phyloP scores from a whole-genome alignment of 2,113 vertebrate genomes.

The Aphelocoma coerulescens region DNA sequence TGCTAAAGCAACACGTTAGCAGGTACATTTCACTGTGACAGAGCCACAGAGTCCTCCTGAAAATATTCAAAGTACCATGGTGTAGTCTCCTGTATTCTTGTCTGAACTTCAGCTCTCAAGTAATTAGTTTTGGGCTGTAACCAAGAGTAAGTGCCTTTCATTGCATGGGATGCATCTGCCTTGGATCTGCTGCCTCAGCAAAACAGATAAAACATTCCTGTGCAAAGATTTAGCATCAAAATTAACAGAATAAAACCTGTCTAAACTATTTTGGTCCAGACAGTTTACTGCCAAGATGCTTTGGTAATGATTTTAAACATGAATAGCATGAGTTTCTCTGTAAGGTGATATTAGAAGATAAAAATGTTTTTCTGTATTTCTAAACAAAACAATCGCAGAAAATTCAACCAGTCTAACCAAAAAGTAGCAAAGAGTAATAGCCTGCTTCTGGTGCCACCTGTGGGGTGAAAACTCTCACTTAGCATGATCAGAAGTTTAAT shows the following conservation, averaged over 20 bases:
- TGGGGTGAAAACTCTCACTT: not conserved
- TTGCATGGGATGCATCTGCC: not conserved
- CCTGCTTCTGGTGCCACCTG: accelerated
- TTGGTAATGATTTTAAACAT: not conserved
- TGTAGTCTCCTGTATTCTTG: not conserved
- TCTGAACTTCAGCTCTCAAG: not conserved
- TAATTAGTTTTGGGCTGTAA: not conserved
- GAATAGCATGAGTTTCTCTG: not conserved
- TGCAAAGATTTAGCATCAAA: not conserved
- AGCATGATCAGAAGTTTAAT: not conserved
- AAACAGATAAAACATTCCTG: not conserved
- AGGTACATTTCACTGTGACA: not conserved
- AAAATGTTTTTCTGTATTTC: not conserved
- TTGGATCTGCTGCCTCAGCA: not conserved
- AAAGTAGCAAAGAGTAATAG: not conserved
- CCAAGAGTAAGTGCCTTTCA: not conserved
- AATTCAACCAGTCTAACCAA: not conserved
- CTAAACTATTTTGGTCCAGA: not conserved
- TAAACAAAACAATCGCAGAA: not conserved
- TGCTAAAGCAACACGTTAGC: accelerated
- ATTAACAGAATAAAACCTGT: not conserved
- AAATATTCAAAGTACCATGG: not conserved
- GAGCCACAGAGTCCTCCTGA: not conserved
- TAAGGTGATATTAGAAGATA: not conserved
- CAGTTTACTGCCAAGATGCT: not conserved